phyloP scores from a whole-genome alignment of 2,113 vertebrate species.

The Pygathrix nemaeus region DNA sequence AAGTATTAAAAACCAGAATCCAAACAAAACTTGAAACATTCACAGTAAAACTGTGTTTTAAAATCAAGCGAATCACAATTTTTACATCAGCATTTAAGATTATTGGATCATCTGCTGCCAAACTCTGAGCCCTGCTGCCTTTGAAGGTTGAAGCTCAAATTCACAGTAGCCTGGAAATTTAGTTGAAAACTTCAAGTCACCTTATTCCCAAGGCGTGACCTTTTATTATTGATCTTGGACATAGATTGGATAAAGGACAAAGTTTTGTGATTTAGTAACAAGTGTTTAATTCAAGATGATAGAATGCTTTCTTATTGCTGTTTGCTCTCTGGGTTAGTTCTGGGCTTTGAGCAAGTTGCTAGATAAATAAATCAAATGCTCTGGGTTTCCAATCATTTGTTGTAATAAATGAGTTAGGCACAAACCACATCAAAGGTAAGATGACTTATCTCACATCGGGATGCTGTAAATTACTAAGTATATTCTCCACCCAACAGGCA shows the following conservation, averaged over 20 bases:
- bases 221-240: slow-evolving; percentile 55
- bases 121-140: background rate
- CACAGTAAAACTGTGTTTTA: slow-evolving; percentile 37
- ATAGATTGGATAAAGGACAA: slow-evolving; percentile 53
- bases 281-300: slow-evolving; percentile 68
- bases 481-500: background rate
- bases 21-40: slow-evolving; percentile 64
- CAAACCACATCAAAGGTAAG: slow-evolving; percentile 45
- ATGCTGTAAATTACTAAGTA: slow-evolving; percentile 42
- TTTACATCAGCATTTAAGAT: slow-evolving; percentile 45
- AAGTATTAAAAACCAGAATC: slow-evolving; percentile 61
- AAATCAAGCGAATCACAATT: slow-evolving; percentile 3
- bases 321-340: slow-evolving; percentile 55
- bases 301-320: slow-evolving; percentile 26
- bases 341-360: slow-evolving; percentile 51
- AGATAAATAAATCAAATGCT: slow-evolving; percentile 62
- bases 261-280: slow-evolving; percentile 61
- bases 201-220: slow-evolving; percentile 5
- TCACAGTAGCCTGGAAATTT: background rate
- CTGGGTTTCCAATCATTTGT: slow-evolving; percentile 40
- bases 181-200: slow-evolving; percentile 24
- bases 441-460: slow-evolving; percentile 14
- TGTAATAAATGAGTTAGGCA: slow-evolving; percentile 59
- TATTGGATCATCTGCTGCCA: slow-evolving; percentile 42
- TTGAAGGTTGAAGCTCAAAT: slow-evolving; percentile 29